phyloP scores from a whole-genome alignment of 1,140 invertebrate genomes.

The Eumaeus atala region DNA sequence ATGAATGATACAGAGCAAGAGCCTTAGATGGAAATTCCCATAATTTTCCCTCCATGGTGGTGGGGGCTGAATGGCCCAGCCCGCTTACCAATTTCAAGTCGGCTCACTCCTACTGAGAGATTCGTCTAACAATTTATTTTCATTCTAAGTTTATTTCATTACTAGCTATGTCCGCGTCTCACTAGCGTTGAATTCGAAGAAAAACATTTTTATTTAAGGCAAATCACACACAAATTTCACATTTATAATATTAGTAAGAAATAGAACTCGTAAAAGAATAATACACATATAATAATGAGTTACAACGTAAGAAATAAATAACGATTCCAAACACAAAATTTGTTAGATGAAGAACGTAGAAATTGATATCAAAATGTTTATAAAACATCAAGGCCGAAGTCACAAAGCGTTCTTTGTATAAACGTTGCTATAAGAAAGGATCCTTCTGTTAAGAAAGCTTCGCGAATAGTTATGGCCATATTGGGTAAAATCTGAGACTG shows the following conservation, averaged over 20 bases:
- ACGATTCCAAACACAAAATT: neutral
- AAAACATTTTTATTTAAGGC: neutral
- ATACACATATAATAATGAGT: neutral
- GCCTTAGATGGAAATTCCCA: no score
- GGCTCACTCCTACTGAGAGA: no score
- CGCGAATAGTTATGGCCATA: neutral
- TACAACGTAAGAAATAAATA: neutral
- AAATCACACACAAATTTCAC: neutral
- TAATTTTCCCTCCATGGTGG: no score
- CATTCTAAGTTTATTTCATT: no score
- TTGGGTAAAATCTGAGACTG: slow-evolving; percentile 10
- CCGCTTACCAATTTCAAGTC: no score
- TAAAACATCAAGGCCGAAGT: slow-evolving; percentile 24
- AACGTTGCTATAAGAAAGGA: slow-evolving; percentile 19
- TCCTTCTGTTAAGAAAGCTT: slow-evolving; percentile 20
- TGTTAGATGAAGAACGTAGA: neutral
- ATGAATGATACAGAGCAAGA: no score
- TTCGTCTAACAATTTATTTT: no score
- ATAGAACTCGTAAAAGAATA: neutral
- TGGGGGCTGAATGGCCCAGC: no score
- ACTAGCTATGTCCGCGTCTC: no score
- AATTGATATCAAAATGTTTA: slow-evolving; percentile 11
- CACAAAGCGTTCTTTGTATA: slow-evolving; percentile 29
- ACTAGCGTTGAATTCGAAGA: no score
- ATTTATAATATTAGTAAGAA: neutral